phyloP scores from a whole-genome alignment of 2,113 vertebrate genomes.

The Percopsis transmontana region DNA sequence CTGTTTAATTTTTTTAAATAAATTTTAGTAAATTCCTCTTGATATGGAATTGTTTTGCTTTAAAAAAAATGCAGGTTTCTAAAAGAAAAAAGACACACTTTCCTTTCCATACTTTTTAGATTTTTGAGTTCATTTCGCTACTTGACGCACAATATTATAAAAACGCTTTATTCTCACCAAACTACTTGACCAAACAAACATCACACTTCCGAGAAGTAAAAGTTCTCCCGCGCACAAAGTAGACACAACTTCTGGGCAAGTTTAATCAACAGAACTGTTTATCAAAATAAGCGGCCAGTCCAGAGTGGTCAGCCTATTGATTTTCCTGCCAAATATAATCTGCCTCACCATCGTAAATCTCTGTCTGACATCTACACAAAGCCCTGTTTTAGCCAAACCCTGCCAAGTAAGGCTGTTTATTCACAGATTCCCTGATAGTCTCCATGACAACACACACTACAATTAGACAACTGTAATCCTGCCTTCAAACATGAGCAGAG shows the following conservation, averaged over 20 bases:
- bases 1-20: no score
- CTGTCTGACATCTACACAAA: constrained; percentile 91
- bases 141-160: no score
- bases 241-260: constrained; percentile 78
- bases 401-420: constrained; percentile 91
- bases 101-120: no score
- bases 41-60: no score
- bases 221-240: constrained; percentile 77
- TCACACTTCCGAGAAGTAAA: no score
- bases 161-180: no score
- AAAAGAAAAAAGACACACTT: no score
- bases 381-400: constrained; percentile 87
- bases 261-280: constrained; percentile 85
- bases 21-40: no score
- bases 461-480: constrained; percentile 95
- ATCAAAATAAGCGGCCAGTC: constrained; percentile 84
- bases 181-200: no score
- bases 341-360: constrained; percentile 93
- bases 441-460: constrained; percentile 93
- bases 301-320: constrained; percentile 85
- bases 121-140: no score
- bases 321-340: constrained; percentile 92
- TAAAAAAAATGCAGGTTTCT: no score
- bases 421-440: constrained; percentile 91
- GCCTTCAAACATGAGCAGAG: constrained; percentile 87